Evolutionary conservation across 2,113 vertebrate species (phyloP), one percentile per base, ranked within the genome.

Genomic region (Murina feae): DNA sequence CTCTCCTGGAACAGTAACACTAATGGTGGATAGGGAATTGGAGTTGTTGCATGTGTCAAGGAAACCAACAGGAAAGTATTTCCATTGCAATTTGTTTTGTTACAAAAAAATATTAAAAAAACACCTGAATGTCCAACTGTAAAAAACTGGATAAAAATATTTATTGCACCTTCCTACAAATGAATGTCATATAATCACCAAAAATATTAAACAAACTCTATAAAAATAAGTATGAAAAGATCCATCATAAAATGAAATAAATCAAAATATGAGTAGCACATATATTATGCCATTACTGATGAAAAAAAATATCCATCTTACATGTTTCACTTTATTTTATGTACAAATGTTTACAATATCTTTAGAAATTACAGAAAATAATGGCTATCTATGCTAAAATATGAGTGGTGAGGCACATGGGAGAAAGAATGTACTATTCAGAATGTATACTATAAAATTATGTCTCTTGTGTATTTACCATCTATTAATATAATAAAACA

Each of bases 141-240:
- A 37, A 86, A 65, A 1, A 89, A 71, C 37, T 65, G 16, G 1
- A 4, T 65, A 68, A 80, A 85, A 53, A 72, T 82, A 58, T 25
- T 93, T 17, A 72, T 60, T 9, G 5, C 28, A n/a, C 5, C 18
- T 72, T 63, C 28, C 55, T 79, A 32, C 17, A 71, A 74, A 7
- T 9, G 25, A 95, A 71, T 4, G 25, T 2, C 42, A 55, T 60
- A 4, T 23, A 4, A 80, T 72, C n/a, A 85, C 49, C 7, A 71
- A 81, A 86, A 94, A 47, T 75, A 65, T 65, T 94, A 16, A 81
- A 89, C 53, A 92, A 81, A 53, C 6, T 82, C 37, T 94, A 23
- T 18, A 81, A 25, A 9, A 9, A 93, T 66, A 87, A 86, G 5
- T n/a, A 79, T 53, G 25, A 16, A 80, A 90, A 82, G 21, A 76